Base-by-base conservation (phyloP, 2,797 vertebrate species). In the Anguilla anguilla region DNA sequence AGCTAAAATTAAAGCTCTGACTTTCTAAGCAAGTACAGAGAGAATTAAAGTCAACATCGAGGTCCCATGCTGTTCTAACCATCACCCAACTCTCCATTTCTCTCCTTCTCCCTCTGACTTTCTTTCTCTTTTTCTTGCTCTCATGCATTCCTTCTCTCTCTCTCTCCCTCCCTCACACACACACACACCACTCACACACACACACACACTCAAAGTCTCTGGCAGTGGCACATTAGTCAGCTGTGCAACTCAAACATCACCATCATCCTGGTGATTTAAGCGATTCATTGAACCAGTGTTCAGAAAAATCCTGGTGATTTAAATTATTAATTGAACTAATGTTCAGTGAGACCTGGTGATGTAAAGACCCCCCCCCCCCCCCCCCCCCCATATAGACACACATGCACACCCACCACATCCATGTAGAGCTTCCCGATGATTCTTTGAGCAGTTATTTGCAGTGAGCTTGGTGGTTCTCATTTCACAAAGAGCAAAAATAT, bases 381-480 rank as follows among this genome's bases (percentile, higher is more conserved):
- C 4, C 35, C 3, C 22, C 59, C 59, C 19, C 5, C 22, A 3
- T 19, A 6, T 19, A 64, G 15, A 64, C 35, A 39, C 28, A 39
- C 72, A 25, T 25, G 6, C 19, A 28, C 25, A 67, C 6, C 1
- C 67, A 2, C n/a, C 67, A 72, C 28, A 35, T 35, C 35, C 31
- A 43, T 77, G 72, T 46, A 25, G 22, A 6, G 9, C 39, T 9
- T 46, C 46, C 22, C 43, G n/a, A 49, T 81, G 17, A 81, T 25
- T n/a, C 19, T 49, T 6, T 39, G 46, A 46, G 74, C 39, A 46
- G 46, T 43, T n/a, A 2, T 77, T 19, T 81, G 39, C 17, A 81
- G 77, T 84, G 83, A 59, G 83, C 83, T 17, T 35, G 25, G 51
- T 57, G n/a, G 82, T 55, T 84, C 53, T 57, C 83, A 84, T 84